Evolutionary conservation across 2,113 vertebrate species (phyloP), one percentile per base, ranked within the genome.

Genomic region (Symphodus melops): DNA sequence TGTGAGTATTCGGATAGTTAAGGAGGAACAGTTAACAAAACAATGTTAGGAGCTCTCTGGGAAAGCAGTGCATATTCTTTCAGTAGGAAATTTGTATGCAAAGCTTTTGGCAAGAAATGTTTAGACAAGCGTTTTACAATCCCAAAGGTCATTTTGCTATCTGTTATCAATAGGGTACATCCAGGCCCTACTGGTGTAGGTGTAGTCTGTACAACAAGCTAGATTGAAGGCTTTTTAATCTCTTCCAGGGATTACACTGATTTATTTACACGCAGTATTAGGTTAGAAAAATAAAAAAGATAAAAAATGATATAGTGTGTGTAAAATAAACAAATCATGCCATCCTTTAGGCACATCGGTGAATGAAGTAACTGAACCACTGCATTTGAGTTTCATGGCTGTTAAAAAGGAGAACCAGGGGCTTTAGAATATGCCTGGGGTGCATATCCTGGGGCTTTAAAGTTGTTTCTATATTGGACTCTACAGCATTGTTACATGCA

Each of bases 51-150:
- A 1, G 36, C 28, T 75, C 57, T 52, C 65, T n/a, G 25, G 61
- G 65, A 73, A 56, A 55, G 10, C 11, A 11, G 21, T 5, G 28
- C 41, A 69, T 16, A 44, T 64, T 72, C 14, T 75, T 62, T 11
- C 21, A 66, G 9, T 33, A 60, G 52, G 23, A 73, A 68, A 53
- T 62, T 53, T 44, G 36, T n/a, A 65, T 57, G 59, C 53, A 54
- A 67, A 20, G 52, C 44, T 53, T 77, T 52, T 58, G 39, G 55
- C 48, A 36, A 76, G 69, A 78, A 85, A 80, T 49, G 71, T 67
- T 76, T 44, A 77, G 68, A 78, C 53, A 72, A 82, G 78, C 72
- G 79, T 67, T 84, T 84, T 53, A 58, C 44, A 23, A 13, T 64
- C 75, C 55, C 53, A 52, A 71, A 65, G 42, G 61, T 46, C 44